Evolutionary conservation across 64 coral and sea anemone genomes (phyloP).

Genomic region (Trachythela sp.): DNA sequence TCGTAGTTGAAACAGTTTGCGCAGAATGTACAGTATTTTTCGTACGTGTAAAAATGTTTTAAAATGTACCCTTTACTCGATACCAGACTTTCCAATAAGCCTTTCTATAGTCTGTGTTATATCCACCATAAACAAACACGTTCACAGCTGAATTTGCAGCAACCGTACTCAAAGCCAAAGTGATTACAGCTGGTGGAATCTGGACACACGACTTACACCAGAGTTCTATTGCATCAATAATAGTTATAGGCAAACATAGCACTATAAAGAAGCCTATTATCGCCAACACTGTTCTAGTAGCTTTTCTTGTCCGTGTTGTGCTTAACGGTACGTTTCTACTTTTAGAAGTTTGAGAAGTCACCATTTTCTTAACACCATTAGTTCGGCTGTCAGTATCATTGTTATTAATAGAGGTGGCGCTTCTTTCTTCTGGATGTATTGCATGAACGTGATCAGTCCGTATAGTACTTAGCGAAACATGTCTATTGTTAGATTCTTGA

Average conservation of each 20-base stretch:
- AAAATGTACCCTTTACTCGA: background rate
- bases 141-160: conserved; percentile 70
- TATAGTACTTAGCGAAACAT: too few species aligned
- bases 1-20: too few species aligned
- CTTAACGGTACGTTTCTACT: background rate
- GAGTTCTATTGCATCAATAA: conserved; percentile 75
- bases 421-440: background rate
- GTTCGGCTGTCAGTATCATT: background rate
- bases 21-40: too few species aligned
- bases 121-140: conserved; percentile 72
- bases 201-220: background rate
- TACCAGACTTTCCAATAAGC: conserved; percentile 49
- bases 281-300: conserved; percentile 49
- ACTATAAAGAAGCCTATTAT: conserved; percentile 71
- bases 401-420: background rate
- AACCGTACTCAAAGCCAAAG: conserved; percentile 60
- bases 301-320: conserved; percentile 23
- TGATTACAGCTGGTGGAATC: conserved; percentile 32
- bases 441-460: too few species aligned
- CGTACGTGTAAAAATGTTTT: background rate
- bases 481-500: too few species aligned
- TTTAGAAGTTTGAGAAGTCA: too few species aligned
- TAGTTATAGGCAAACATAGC: conserved; percentile 62
- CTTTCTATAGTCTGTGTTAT: conserved; percentile 65
- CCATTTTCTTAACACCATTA: background rate